Base-by-base conservation (phyloP, 2,797 vertebrate species). In the Oryzias sinensis region DNA sequence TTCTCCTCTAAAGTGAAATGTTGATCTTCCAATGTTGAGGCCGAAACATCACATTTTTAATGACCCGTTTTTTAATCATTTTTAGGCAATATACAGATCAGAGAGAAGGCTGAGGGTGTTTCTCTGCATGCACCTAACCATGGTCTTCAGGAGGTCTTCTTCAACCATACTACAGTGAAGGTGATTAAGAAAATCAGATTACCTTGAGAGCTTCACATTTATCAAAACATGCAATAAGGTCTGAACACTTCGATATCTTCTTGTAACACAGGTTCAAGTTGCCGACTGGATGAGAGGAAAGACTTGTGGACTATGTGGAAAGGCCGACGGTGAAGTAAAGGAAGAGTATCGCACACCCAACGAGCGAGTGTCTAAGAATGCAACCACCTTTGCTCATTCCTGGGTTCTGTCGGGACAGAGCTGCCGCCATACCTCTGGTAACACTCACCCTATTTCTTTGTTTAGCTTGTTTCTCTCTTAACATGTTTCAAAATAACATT, bases 271-370 rank as follows among this genome's bases (percentile, higher is more conserved):
- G 94, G 74, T 94, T 65, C 65, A 86, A 79, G 67, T 94, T 79
- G 76, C 82, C 15, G 88, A 94, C 73, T 91, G 90, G 91, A 94
- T 95, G 93, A 85, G 70, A 80, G 93, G 92, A 57, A 79, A 93
- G 85, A 93, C 89, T 0, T 92, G 91, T 68, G 93, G 93, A 54
- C 68, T 95, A 41, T 94, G 93, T 80, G 94, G 93, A 83, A 93
- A 76, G 47, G 91, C 88, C 2, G 89, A 95, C 15, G 93, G 91
- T 27, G 92, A 95, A 79, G 49, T 76, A 43, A 84, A 78, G 75
- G 81, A 90, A 57, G 93, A 94, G 64, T 95, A 83, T 49, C 73
- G 68, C 46, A 93, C 73, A 15, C 93, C 92, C 24, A 92, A 82
- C 37, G 70, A 86, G 42, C 85, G 86, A 20, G 2, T 87, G 65